These are phyloP conservation scores for Grammomys dolichurus DNA, from an alignment of 2,113 vertebrate species.

Conservation along the genomic window DNA sequence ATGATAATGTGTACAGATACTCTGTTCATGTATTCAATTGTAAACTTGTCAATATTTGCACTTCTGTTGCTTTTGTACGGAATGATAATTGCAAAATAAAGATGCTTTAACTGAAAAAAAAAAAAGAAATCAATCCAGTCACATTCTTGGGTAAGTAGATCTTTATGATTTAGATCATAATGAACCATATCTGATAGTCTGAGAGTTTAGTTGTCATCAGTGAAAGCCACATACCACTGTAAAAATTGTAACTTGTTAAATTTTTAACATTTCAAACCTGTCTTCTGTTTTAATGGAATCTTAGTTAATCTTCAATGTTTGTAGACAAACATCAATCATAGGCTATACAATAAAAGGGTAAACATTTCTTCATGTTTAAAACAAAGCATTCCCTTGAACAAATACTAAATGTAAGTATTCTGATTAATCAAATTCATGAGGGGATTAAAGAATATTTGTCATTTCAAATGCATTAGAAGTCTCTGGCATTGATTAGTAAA, in stretches of 20 bases:
- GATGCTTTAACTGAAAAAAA: not conserved
- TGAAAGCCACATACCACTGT: not conserved
- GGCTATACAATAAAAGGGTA: not conserved
- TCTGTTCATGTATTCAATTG: conserved; percentile 72
- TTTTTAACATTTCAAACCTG: not conserved
- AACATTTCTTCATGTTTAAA: not conserved
- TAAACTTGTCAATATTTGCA: conserved; percentile 78
- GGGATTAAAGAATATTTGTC: not conserved
- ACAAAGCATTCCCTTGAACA: no score
- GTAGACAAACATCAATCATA: not conserved
- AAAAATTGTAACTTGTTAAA: not conserved
- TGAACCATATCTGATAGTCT: not conserved
- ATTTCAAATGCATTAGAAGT: not conserved
- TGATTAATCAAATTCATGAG: not conserved
- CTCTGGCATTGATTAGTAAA: not conserved
- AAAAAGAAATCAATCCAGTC: not conserved
- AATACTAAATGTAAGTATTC: not conserved
- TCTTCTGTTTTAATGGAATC: not conserved
- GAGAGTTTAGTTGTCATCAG: not conserved
- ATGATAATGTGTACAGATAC: conserved; percentile 84
- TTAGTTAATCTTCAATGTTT: not conserved
- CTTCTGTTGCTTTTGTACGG: conserved; percentile 85
- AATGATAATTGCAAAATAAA: conserved; percentile 82
- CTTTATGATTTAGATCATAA: not conserved
- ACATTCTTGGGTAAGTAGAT: fast-evolving